Percentiles rank a stretch among this genome's conserved stretches.
These are phyloP conservation scores for Cryptoprocta ferox DNA, from an alignment of 2,797 vertebrate genomes.

Conservation along the genomic window DNA sequence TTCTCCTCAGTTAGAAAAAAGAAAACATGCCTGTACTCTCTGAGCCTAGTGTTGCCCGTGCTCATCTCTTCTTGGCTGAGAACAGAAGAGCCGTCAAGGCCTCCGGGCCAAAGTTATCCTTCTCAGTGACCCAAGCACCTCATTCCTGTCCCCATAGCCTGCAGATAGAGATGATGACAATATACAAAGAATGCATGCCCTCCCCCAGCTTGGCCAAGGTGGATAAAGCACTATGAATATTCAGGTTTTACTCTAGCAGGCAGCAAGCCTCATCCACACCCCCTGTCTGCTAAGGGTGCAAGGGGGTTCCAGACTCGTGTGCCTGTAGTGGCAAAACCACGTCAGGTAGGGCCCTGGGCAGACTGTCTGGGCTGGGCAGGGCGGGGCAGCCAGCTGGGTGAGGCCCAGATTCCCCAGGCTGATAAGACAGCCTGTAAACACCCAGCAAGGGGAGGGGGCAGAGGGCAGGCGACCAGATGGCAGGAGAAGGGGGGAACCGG, in stretches of 20 bases:
- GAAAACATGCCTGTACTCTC: neutral
- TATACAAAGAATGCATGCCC: conserved; percentile 11
- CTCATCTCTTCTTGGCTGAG: conserved; percentile 4
- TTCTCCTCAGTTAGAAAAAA: conserved; percentile 4
- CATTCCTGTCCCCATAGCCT: conserved; percentile 45
- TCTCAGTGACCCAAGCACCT: neutral
- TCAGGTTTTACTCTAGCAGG: conserved; percentile 11
- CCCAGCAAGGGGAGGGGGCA: conserved; percentile 75
- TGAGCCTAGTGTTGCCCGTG: neutral
- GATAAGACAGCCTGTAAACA: conserved; percentile 80
- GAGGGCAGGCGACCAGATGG: conserved; percentile 78
- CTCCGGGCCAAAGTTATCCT: neutral
- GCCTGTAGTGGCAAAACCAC: conserved; percentile 63
- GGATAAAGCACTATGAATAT: neutral
- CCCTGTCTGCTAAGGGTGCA: neutral
- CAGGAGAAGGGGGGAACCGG: conserved; percentile 74
- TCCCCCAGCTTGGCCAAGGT: conserved; percentile 6
- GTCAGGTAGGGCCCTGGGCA: conserved; percentile 74
- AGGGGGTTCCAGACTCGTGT: neutral
- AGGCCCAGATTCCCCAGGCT: conserved; percentile 80
- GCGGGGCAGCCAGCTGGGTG: conserved; percentile 70
- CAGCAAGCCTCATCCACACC: conserved; percentile 51
- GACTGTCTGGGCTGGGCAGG: conserved; percentile 64
- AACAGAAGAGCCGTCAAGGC: neutral
- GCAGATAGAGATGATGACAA: conserved; percentile 55